Conservation (phyloP, 2,888 invertebrate genomes). For the Synanthedon andrenaeformis region DNA sequence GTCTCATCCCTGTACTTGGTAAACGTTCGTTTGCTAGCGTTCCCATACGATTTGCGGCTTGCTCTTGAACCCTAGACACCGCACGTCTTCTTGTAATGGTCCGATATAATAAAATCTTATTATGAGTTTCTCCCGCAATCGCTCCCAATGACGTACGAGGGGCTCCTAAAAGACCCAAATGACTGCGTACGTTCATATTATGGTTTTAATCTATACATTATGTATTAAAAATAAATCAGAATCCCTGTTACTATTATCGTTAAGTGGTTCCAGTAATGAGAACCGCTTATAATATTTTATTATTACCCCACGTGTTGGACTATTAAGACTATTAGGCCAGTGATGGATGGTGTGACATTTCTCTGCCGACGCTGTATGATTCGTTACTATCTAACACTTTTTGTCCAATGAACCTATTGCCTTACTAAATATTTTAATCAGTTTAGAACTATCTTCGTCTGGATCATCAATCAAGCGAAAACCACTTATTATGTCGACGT, state of each 20-base stretch:
- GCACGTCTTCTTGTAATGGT: constrained; percentile 56
- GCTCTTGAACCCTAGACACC: constrained; percentile 45
- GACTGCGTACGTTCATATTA: background rate
- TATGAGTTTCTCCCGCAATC: constrained; percentile 44
- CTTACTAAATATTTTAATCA: constrained; percentile 43
- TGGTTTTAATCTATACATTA: background rate
- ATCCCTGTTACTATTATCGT: background rate
- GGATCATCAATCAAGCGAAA: constrained; percentile 53
- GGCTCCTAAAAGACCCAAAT: constrained; percentile 34
- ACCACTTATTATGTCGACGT: constrained; percentile 34
- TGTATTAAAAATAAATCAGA: background rate
- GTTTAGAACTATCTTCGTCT: constrained; percentile 31
- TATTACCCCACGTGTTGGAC: constrained; percentile 14
- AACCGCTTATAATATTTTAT: constrained; percentile 10
- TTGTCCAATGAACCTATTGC: constrained; percentile 37
- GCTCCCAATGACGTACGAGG: constrained; percentile 45
- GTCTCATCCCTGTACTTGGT: background rate
- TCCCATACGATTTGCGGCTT: constrained; percentile 42
- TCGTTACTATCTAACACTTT: constrained; percentile 39
- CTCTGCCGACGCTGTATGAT: constrained; percentile 27
- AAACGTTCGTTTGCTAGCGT: constrained; percentile 13
- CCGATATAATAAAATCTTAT: constrained; percentile 61
- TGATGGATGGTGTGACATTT: constrained; percentile 50
- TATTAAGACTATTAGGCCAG: constrained; percentile 33
- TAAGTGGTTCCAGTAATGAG: constrained; percentile 5